Percentiles rank a stretch among this genome's conserved stretches.
Conservation (phyloP, 2,888 invertebrate species). For the Eurois occulta region DNA sequence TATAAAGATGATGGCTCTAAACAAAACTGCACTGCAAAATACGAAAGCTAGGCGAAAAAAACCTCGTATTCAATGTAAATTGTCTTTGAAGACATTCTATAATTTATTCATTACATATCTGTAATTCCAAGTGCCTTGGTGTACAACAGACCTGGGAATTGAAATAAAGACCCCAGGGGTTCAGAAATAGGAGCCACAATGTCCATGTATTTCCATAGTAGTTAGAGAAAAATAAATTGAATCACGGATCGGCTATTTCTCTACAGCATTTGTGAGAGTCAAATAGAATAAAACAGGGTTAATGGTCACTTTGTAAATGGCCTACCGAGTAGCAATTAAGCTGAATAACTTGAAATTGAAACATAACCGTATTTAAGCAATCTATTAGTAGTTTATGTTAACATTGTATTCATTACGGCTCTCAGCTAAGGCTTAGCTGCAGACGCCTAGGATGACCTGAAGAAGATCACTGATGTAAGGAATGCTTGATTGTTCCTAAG, state of each 20-base stretch:
- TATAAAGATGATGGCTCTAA: conserved; percentile 5
- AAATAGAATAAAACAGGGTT: conserved; percentile 36
- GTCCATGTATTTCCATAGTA: conserved; percentile 24
- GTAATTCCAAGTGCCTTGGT: conserved; percentile 45
- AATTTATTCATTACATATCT: conserved; percentile 51
- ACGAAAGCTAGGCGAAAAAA: conserved; percentile 1
- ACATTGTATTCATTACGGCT: background rate
- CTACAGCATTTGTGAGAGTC: conserved; percentile 18
- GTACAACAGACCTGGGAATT: conserved; percentile 28
- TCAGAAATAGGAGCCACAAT: conserved; percentile 19
- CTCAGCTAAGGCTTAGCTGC: background rate
- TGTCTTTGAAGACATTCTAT: conserved; percentile 19
- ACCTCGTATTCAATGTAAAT: conserved; percentile 21
- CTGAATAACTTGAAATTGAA: background rate
- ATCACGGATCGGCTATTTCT: conserved; percentile 20
- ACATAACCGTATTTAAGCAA: conserved; percentile 7
- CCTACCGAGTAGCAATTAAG: conserved; percentile 26
- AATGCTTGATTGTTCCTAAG: too few relatives aligned
- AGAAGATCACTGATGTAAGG: background rate
- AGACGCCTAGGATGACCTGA: background rate
- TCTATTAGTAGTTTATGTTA: conserved; percentile 20
- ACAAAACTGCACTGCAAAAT: conserved; percentile 25
- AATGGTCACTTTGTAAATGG: conserved; percentile 26
- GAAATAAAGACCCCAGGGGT: conserved; percentile 31
- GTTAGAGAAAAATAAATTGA: conserved; percentile 32